Evolutionary conservation across 2,888 invertebrate genomes (phyloP), one percentile per base, ranked within the genome.

Genomic region (Chymomyza caudatula): DNA sequence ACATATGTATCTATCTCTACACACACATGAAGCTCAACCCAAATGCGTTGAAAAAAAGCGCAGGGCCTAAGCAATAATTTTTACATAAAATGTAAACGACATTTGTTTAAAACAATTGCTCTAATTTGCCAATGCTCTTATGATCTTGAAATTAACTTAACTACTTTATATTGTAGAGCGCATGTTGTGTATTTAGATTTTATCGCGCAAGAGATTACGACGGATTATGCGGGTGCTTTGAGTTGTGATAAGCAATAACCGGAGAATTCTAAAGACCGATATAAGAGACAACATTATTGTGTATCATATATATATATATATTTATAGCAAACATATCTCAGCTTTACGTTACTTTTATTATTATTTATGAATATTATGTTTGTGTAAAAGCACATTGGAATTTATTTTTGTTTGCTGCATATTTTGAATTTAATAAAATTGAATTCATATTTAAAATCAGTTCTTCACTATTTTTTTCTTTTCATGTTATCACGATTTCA

Each of bases 401-500:
- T 54, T 60, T 59, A 29, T 60, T 56, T 42, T 60, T 47, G 20
- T 62, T 66, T 63, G 54, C 55, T 49, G 61, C 56, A 67, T 47
- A 53, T 65, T 60, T 57, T 37, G 64, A 73, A 76, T 74, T 81
- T 64, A 76, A 78, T 73, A 68, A 74, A 82, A 69, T 66, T 65
- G 63, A 73, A 74, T 69, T 76, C 62, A 51, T 51, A 20, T 49
- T 62, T 3, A 47, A 37, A 44, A 66, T 47, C 20, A 49, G 25
- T 25, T 25, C 6, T 25, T 44, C 13, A 17, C 6, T 17, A 17
- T 1, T 17, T 15, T 11, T 47, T 47, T 47, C 6, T 1, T 17
- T 47, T 47, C 1, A 15, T 47, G 13, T 44, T 6, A 5, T 17
- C 44, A 17, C 3, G 2, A 47, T 47, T 4, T 37, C 0, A 37